Evolutionary conservation across 1,140 invertebrate genomes (phyloP), one percentile per base, ranked within the genome.

Genomic region (Dysdera silvatica): DNA sequence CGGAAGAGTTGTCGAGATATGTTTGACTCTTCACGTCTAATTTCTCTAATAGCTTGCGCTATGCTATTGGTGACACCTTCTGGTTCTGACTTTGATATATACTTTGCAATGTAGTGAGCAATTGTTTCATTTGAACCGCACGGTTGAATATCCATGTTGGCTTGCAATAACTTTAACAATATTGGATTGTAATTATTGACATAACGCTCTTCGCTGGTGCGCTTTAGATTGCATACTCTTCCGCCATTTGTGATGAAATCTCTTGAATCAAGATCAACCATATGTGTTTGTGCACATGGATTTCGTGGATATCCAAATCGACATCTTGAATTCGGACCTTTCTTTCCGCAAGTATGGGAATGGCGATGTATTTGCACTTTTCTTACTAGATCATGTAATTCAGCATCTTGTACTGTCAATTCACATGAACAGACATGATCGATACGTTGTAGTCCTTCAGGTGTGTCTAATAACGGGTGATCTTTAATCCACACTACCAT

Each of bases 41-140:
- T 69, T 64, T 70, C 49, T 56, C 54, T 52, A 28, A 74, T 71
- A 18, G 67, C 71, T 61, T 73, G 51, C 18, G 65, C 52, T 28
- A 75, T 49, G 41, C 61, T 67, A 43, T 24, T 18, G 69, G 66
- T 58, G 14, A 73, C 14, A 35, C 49, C 66, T 12, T 52, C 51
- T 16, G 75, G 73, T 71, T 78, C 76, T 26, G 60, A 28, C 71
- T 77, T 78, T 14, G 71, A 69, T 10, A 71, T 64, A 55, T 77
- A 77, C 60, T 77, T 77, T 16, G 72, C 72, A 37, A 77, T 69
- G 67, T 76, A 78, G 54, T 70, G 73, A 7, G 72, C 74, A 33
- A 78, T 73, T 63, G 57, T 14, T 32, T 67, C 59, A 32, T 52
- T 45, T 23, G 59, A 40, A 4, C 71, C 71, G 52, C 72, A 74